These are phyloP conservation scores for Chlorospingus semifuscus DNA, from an alignment of 2,797 vertebrate species.

Conservation along the genomic window DNA sequence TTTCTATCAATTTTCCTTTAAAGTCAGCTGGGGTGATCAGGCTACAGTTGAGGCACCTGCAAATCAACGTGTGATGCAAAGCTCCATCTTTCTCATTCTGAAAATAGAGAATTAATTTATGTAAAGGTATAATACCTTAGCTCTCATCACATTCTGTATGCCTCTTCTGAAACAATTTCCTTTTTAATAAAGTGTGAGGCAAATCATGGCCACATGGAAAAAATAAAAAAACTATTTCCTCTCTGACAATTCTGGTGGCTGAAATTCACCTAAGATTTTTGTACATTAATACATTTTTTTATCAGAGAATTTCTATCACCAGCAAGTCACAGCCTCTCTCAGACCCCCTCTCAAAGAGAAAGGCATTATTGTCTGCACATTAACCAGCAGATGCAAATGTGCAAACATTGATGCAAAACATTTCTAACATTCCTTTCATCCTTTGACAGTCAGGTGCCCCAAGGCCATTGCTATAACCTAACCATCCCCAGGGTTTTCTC, in stretches of 20 bases:
- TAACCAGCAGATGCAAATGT: neutral
- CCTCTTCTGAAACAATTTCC: neutral
- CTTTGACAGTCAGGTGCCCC: neutral
- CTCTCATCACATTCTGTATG: neutral
- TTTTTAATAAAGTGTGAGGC: rapidly evolving
- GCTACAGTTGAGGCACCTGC: neutral
- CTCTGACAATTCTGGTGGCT: neutral
- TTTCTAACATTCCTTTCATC: neutral
- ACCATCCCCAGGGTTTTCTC: neutral
- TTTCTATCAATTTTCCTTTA: neutral
- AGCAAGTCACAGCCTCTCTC: neutral
- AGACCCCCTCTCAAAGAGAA: neutral
- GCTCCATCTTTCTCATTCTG: neutral
- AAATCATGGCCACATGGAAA: neutral
- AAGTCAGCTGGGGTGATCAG: neutral
- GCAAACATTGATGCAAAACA: neutral
- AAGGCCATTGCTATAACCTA: neutral
- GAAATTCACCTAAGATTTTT: neutral
- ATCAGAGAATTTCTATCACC: neutral
- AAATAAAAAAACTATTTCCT: neutral
- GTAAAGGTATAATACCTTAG: neutral
- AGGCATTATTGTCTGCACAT: neutral
- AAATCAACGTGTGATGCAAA: neutral
- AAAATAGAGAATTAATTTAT: neutral
- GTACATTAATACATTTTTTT: neutral